Percentiles rank a stretch among this genome's conserved stretches.
Conservation (phyloP, 2,888 invertebrate species). For the Dolomedes plantarius region DNA sequence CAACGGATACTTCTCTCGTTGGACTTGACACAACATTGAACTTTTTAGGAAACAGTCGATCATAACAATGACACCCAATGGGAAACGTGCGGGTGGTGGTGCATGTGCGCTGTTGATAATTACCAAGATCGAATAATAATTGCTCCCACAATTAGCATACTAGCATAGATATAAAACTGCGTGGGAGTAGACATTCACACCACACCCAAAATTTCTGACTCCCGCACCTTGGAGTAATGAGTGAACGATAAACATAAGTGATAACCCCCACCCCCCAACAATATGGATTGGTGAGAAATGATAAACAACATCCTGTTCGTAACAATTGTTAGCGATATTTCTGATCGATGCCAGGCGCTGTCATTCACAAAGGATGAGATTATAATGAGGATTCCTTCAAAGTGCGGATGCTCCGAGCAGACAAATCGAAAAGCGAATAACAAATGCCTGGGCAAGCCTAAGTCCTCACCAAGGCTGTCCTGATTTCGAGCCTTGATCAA, state of each 20-base stretch:
- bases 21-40: background rate
- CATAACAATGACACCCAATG: background rate
- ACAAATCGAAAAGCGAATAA: too few species aligned
- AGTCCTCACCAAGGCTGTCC: background rate
- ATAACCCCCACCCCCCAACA: background rate
- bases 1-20: too few species aligned
- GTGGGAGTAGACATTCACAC: background rate
- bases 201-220: background rate
- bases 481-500: background rate
- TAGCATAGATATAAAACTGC: background rate
- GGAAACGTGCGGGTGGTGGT: background rate
- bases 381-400: background rate
- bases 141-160: background rate
- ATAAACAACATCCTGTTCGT: background rate
- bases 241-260: background rate
- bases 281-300: background rate
- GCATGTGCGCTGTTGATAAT: background rate
- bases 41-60: slow-evolving; percentile 1
- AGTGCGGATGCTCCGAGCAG: background rate
- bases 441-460: background rate
- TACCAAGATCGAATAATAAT: background rate
- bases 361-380: background rate
- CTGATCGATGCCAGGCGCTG: background rate
- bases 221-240: background rate
- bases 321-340: too few species aligned